These are phyloP conservation scores for Euwallacea similis DNA, from an alignment of 1,140 invertebrate species.

Conservation along the genomic window DNA sequence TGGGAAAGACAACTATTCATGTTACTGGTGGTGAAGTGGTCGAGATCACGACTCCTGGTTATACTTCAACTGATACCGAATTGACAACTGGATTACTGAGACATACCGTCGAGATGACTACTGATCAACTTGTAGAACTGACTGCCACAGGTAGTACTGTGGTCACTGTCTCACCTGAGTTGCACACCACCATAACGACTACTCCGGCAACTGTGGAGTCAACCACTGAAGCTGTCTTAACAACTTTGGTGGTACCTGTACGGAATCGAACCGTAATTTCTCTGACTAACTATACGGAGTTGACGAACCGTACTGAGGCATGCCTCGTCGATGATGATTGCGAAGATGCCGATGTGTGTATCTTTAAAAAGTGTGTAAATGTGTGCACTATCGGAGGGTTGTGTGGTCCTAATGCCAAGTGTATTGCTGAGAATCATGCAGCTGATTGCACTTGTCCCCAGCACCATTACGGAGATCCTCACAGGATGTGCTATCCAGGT, in stretches of 20 bases:
- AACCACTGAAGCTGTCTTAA: conserved; percentile 6
- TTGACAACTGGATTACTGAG: conserved; percentile 18
- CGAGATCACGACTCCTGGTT: conserved; percentile 30
- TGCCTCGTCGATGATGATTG: conserved; percentile 65
- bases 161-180: not conserved
- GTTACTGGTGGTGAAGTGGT: conserved; percentile 15
- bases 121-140: conserved; percentile 27
- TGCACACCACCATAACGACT: not conserved
- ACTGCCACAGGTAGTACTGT: conserved; percentile 19
- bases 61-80: not conserved
- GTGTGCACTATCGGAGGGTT: conserved; percentile 66
- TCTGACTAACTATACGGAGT: conserved; percentile 29
- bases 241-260: conserved; percentile 1
- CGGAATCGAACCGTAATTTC: conserved; percentile 22
- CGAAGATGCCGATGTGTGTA: conserved; percentile 65
- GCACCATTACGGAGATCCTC: conserved; percentile 55
- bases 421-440: conserved; percentile 69
- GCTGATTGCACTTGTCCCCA: conserved; percentile 71
- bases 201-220: not conserved
- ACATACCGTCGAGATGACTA: conserved; percentile 24
- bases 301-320: conserved; percentile 21
- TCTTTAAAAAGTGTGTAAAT: conserved; percentile 70
- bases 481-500: conserved; percentile 52
- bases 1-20: conserved; percentile 28
- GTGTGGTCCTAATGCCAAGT: conserved; percentile 70